Evolutionary conservation across 2,888 invertebrate genomes (phyloP), one percentile per base, ranked within the genome.

Genomic region (Netelia inedita): DNA sequence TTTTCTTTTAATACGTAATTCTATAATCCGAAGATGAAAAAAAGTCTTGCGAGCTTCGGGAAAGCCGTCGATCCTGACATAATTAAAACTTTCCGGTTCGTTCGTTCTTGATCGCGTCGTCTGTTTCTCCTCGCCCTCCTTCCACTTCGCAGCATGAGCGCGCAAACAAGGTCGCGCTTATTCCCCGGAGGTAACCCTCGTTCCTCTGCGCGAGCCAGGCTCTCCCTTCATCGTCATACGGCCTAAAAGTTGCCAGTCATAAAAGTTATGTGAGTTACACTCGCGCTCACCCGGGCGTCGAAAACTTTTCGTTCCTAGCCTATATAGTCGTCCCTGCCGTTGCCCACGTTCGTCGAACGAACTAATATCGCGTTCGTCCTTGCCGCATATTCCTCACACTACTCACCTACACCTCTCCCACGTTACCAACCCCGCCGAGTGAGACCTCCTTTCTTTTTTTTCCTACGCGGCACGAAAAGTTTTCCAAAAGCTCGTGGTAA

Each of bases 201-300:
- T 53, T 63, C 57, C 53, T 63, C 55, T 14, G 23, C 53, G 72
- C 55, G 65, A 21, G 71, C 68, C 61, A 41, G 41, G 16, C 35
- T 50, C 55, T 43, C 41, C 63, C 55, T 71, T 41, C 72, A 43
- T 46, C 80, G 74, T 85, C 85, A 82, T 66, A 79, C 85, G 82
- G 85, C 79, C 88, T 86, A 86, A 89, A 87, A 87, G 91, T 89
- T 88, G 85, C 89, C 85, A 89, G 89, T 86, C 88, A 89, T 90
- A 89, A 90, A 90, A 90, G 89, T 90, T 90, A 87, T 83, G 87
- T 82, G 79, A 88, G 86, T 87, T 88, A 88, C 84, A 87, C 83
- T 86, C 88, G 65, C 82, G 87, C 69, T 73, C 78, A 86, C 63
- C 55, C 71, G 66, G 65, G 78, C 82, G 75, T 75, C 74, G 79